Conservation (phyloP, 23 tunicate genomes). For the Ciona savignyi region DNA sequence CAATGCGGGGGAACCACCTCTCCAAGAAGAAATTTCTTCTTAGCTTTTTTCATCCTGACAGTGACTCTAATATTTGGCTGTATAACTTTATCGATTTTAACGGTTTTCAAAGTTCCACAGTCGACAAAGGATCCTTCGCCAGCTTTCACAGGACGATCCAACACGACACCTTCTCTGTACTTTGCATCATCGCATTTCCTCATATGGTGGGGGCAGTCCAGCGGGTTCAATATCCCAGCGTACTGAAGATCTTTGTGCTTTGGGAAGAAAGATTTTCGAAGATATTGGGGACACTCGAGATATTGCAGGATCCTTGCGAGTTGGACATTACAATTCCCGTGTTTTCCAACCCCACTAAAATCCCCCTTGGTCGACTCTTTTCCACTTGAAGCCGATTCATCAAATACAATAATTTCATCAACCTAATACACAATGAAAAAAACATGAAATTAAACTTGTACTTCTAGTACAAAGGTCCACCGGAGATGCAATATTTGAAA, state of each 20-base stretch:
- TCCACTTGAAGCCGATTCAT: constrained; percentile 37
- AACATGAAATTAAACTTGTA: too few relatives aligned
- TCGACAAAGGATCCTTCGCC: constrained; percentile 66
- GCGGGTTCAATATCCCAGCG: constrained; percentile 92
- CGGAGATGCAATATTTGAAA: too few relatives aligned
- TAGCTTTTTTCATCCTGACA: constrained; percentile 57
- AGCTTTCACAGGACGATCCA: constrained; percentile 57
- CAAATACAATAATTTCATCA: constrained; percentile 86
- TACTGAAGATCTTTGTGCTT: constrained; percentile 76
- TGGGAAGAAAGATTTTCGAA: constrained; percentile 82
- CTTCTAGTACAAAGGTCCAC: too few relatives aligned
- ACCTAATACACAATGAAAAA: too few relatives aligned
- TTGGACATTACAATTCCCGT: constrained; percentile 63
- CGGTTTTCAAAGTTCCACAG: constrained; percentile 49
- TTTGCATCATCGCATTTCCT: constrained; percentile 43
- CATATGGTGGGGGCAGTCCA: constrained; percentile 95
- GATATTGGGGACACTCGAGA: constrained; percentile 96
- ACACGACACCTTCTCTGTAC: constrained; percentile 89
- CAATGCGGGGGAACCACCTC: constrained; percentile 48
- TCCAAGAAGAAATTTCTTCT: constrained; percentile 34
- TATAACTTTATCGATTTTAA: constrained; percentile 70
- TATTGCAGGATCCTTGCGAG: constrained; percentile 89
- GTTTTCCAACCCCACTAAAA: constrained; percentile 70
- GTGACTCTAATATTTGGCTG: constrained; percentile 76
- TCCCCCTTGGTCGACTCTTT: constrained; percentile 56